Base-by-base conservation (phyloP, 2,888 invertebrate genomes). In the Willowsia nigromaculata region DNA sequence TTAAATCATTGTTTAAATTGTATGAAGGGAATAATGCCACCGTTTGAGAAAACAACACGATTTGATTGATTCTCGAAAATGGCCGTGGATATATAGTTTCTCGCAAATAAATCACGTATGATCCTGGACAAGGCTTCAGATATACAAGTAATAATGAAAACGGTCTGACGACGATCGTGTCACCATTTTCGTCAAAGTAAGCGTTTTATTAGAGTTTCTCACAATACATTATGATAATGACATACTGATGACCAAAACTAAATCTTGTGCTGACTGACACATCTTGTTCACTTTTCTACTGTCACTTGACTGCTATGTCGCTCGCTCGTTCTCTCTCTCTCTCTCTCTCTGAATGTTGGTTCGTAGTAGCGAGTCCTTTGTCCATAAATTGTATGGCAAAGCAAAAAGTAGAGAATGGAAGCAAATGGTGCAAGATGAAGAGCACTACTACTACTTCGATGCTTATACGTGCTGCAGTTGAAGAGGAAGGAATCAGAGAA, bases 221-320 rank as follows among this genome's bases (percentile, higher is more conserved):
- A 59, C 59, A 65, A 65, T 71, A 71, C 30, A 65, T 82, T 43
- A 82, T 56, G 30, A 71, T 59, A 68, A 83, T 68, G 83, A 68
- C 47, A 74, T 74, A 43, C 43, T 74, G 50, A 40, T 74, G 56
- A 85, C 47, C 82, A 85, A 85, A 53, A 74, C 56, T 56, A 74
- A 85, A 85, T 74, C 74, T 85, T 85, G 7, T 53, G 56, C 43
- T 56, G 74, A 71, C 43, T 74, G 71, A 74, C 59, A 74, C 71
- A 74, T 74, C 71, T 85, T 65, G 47, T 83, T 65, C 65, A 65
- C 47, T 53, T 82, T 47, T 82, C 25, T 65, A 27, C 68, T 33
- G 37, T 53, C 50, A 83, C 71, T 83, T 68, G 50, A 74, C 74
- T 85, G 25, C 37, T n/a, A n/a, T n/a, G n/a, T n/a, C n/a, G n/a